phyloP scores from a whole-genome alignment of 2,113 vertebrate genomes.

The Alethe diademata region DNA sequence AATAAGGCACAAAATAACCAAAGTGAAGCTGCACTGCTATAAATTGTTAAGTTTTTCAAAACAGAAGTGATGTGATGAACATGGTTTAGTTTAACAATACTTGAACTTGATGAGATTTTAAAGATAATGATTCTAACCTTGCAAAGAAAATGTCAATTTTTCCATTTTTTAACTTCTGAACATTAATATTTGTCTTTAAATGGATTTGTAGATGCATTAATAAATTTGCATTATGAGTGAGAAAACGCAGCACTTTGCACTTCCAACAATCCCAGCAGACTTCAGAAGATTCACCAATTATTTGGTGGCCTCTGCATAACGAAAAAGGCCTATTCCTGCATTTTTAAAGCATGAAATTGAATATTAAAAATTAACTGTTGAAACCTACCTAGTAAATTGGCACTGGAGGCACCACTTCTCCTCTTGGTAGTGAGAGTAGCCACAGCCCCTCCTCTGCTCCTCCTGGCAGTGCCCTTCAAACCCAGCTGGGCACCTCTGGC shows the following conservation, averaged over 20 bases:
- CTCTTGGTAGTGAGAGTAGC: constrained; percentile 67
- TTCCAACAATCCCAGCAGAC: background rate
- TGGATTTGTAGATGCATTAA: background rate
- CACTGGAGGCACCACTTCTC: constrained; percentile 80
- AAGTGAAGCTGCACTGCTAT: background rate
- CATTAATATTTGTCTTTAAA: background rate
- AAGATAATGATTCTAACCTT: background rate
- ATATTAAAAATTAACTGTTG: background rate
- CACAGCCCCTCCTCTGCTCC: constrained; percentile 39
- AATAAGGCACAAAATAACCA: background rate
- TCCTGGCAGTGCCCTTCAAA: constrained; percentile 46
- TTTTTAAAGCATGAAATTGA: background rate
- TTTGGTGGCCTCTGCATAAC: background rate
- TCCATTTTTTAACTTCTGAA: background rate
- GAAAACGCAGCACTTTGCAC: background rate
- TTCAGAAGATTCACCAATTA: background rate
- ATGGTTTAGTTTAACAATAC: background rate
- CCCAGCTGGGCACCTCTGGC: constrained; percentile 54
- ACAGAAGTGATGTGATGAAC: background rate
- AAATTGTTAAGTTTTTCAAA: background rate
- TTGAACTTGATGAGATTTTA: background rate
- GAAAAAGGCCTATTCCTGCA: background rate
- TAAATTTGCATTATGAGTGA: background rate
- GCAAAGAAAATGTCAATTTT: background rate
- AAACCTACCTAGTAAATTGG: constrained; percentile 82